Evolutionary conservation across 2,888 invertebrate species (phyloP).

Genomic region (Sipha maydis): DNA sequence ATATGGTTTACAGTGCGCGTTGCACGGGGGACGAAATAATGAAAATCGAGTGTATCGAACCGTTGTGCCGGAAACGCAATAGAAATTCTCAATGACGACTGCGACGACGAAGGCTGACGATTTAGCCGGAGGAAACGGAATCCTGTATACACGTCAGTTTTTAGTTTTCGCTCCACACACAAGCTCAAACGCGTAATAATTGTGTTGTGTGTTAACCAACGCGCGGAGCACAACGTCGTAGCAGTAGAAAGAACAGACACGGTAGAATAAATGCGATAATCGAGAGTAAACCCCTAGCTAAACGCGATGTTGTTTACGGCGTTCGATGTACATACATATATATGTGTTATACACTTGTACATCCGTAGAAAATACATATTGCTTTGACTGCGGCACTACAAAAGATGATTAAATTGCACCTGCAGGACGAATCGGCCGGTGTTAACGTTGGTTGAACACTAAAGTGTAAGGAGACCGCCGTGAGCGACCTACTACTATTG

Average conservation of each 20-base stretch:
- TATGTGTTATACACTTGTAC: not conserved
- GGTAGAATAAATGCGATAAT: constrained; percentile 58
- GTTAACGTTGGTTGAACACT: not conserved
- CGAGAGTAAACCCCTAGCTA: constrained; percentile 14
- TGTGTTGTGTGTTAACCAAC: not conserved
- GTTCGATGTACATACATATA: not conserved
- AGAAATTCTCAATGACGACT: constrained; percentile 19
- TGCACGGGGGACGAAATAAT: not conserved
- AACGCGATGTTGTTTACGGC: not conserved
- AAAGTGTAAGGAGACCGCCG: not conserved
- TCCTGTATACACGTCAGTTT: not conserved
- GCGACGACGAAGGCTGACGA: not conserved
- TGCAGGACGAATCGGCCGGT: constrained; percentile 23
- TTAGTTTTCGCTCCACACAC: constrained; percentile 34
- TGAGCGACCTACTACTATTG: too few relatives aligned
- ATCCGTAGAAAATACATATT: not conserved
- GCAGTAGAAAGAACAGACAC: not conserved
- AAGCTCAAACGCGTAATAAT: not conserved
- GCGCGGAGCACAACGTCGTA: not conserved
- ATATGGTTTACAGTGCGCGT: too few relatives aligned
- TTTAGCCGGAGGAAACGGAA: constrained; percentile 8
- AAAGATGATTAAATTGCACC: constrained; percentile 5
- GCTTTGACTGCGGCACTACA: not conserved
- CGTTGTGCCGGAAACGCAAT: constrained; percentile 47
- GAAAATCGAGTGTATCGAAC: constrained; percentile 55